Evolutionary conservation across 1,140 invertebrate genomes (phyloP).

Genomic region (Hydropsyche tenuis): DNA sequence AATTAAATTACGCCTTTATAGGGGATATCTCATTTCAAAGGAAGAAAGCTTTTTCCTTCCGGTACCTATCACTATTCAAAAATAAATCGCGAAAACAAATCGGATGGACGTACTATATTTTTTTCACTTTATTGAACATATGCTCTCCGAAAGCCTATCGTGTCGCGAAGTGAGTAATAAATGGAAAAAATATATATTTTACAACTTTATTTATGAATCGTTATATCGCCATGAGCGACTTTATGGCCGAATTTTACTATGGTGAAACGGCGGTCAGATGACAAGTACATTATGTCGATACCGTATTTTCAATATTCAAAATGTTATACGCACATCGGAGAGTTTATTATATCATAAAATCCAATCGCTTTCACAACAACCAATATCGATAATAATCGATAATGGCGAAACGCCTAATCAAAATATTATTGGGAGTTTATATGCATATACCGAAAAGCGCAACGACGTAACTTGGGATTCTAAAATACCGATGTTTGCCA

Average conservation of each 20-base stretch:
- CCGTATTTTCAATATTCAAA: conserved; percentile 5
- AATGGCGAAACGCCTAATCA: no score
- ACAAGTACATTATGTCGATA: background rate
- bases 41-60: conserved; percentile 15
- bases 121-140: background rate
- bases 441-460: no score
- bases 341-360: no score
- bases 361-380: no score
- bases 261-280: conserved; percentile 8
- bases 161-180: background rate
- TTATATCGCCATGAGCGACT: background rate
- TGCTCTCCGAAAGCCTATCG: background rate
- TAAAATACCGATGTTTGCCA: no score
- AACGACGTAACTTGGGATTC: no score
- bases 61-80: background rate
- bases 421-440: no score
- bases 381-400: no score
- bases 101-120: no score
- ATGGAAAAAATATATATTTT: conserved; percentile 11
- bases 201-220: conserved; percentile 15
- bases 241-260: conserved; percentile 20
- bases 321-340: background rate
- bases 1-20: conserved; percentile 28
- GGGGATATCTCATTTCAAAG: conserved; percentile 2
- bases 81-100: no score